These are phyloP conservation scores for Parnassius mnemosyne DNA, from an alignment of 2,888 invertebrate species.

Conservation along the genomic window DNA sequence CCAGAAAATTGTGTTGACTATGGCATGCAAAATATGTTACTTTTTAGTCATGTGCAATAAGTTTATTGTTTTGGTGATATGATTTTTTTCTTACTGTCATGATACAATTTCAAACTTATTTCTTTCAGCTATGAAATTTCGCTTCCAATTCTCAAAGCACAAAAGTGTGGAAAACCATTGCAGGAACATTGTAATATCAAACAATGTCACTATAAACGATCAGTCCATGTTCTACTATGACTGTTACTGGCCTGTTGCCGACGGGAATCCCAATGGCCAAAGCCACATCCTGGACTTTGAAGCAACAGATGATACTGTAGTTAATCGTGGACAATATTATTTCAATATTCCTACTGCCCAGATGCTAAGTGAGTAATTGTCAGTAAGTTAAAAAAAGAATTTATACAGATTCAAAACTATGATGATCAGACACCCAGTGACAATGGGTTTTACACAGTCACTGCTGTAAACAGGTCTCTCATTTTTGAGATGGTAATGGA, in stretches of 20 bases:
- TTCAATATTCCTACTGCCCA: conserved; percentile 68
- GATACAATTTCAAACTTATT: conserved; percentile 12
- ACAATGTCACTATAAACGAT: conserved; percentile 60
- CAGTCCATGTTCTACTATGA: conserved; percentile 69
- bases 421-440: no score
- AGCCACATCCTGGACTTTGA: conserved; percentile 68
- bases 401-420: no score
- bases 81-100: no score
- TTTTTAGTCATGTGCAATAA: no score
- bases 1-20: no score
- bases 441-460: no score
- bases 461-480: no score
- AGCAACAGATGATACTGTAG: conserved; percentile 56
- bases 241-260: conserved; percentile 65
- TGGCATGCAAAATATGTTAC: no score
- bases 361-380: conserved; percentile 64
- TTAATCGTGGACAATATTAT: conserved; percentile 65
- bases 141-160: conserved; percentile 55
- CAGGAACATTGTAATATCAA: conserved; percentile 63
- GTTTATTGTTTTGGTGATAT: no score
- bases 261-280: conserved; percentile 51
- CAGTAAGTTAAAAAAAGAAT: no score
- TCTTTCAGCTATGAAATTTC: conserved; percentile 69
- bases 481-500: no score
- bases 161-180: conserved; percentile 55